phyloP scores from a whole-genome alignment of 2,113 vertebrate genomes.

The Hassar affinis region DNA sequence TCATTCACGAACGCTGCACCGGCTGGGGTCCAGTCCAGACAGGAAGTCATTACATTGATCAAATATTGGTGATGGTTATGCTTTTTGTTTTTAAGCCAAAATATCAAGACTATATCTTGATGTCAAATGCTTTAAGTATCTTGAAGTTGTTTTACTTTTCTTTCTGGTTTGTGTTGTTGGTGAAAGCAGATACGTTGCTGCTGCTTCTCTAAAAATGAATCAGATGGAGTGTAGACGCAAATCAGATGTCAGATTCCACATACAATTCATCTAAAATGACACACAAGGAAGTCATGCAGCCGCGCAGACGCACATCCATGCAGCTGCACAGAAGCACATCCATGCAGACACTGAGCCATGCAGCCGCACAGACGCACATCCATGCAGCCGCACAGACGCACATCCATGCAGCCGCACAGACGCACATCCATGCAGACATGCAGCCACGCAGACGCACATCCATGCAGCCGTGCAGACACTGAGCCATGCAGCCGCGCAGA shows the following conservation, averaged over 20 bases:
- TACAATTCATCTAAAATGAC: not conserved
- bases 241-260: not conserved
- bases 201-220: not conserved
- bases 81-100: not conserved
- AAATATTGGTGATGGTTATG: not conserved
- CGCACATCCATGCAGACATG: not conserved
- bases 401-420: no score
- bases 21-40: not conserved
- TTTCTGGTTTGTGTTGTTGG: not conserved
- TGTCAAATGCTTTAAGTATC: not conserved
- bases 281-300: not conserved
- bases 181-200: not conserved
- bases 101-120: no score
- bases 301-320: not conserved
- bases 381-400: no score
- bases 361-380: no score
- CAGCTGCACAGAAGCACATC: no score
- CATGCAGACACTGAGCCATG: no score
- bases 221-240: not conserved
- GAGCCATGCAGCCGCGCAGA: not conserved
- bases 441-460: not conserved
- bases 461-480: no score
- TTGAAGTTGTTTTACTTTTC: not conserved
- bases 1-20: not conserved
- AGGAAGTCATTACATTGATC: not conserved